Base-by-base conservation (phyloP, 2,113 vertebrate species). In the Cynoglossus semilaevis region DNA sequence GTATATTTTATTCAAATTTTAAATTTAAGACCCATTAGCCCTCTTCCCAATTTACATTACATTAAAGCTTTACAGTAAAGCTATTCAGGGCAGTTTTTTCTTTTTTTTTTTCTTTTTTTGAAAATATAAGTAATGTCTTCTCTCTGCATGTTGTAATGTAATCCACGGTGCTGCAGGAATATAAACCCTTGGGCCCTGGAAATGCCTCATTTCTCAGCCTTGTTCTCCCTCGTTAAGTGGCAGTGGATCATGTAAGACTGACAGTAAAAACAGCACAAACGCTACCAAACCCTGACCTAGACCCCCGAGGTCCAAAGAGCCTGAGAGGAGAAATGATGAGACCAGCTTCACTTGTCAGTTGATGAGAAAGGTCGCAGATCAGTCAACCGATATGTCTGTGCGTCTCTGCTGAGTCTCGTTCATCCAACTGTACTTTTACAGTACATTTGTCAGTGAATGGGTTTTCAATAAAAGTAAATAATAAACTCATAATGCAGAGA, bases 131-230 rank as follows among this genome's bases (percentile, higher is more conserved):
- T 59, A 51, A 22, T 4, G 11, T 50, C 58, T 63, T 62, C 58
- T 17, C 46, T 69, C 67, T 71, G 51, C 63, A 60, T 58, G 49
- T 60, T 69, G 80, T 76, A 78, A 87, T 81, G 72, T 76, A 74
- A 87, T 80, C 81, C 68, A 63, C 59, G 57, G 65, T 68, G 65
- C 59, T 80, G 73, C 53, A 63, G 68, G 72, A 85, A 85, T 83
- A 85, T 83, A 82, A 83, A 85, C 52, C 78, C 66, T 37, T 71
- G 73, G 63, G 70, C 72, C 78, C 69, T n/a, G 80, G 86, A 87
- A 89, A 85, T 85, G 73, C 73, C 80, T 81, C 71, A 80, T 85
- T 85, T 76, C 76, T 85, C 77, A 79, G 73, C 51, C 63, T 78
- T 51, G 59, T 76, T 82, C 66, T 80, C 79, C 64, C 67, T 82